Evolutionary conservation across 2,888 invertebrate genomes (phyloP).

Genomic region (Malachius bipustulatus): DNA sequence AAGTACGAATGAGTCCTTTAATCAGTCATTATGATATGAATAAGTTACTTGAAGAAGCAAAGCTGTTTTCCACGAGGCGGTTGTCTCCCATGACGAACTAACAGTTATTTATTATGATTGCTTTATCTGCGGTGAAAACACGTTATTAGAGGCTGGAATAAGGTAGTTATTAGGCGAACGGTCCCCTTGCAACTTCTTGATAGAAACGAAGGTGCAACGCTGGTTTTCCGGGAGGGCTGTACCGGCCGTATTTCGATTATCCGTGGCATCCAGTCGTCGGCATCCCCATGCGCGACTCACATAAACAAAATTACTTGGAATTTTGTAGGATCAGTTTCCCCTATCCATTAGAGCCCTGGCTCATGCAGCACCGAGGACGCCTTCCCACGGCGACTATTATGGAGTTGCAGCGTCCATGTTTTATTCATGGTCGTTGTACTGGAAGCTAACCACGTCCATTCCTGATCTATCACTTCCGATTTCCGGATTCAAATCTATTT

Average conservation of each 20-base stretch:
- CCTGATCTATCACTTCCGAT: conserved; percentile 21
- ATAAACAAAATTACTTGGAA: conserved; percentile 36
- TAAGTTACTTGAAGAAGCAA: too few relatives aligned
- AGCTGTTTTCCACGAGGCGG: too few relatives aligned
- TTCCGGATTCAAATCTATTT: too few relatives aligned
- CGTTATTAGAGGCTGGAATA: conserved; percentile 1
- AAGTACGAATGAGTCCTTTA: too few relatives aligned
- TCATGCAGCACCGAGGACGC: conserved; percentile 12
- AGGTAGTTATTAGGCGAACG: conserved; percentile 1
- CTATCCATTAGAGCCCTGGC: conserved; percentile 26
- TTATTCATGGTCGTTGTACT: conserved; percentile 28
- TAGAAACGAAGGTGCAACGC: conserved; percentile 22
- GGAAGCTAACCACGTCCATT: conserved; percentile 28
- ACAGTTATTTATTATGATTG: conserved; percentile 1
- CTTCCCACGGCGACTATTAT: conserved; percentile 30
- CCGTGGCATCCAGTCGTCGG: conserved; percentile 17
- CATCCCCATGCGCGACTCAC: conserved; percentile 26
- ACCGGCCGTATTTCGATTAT: conserved; percentile 29
- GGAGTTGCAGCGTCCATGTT: conserved; percentile 24
- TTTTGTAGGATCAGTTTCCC: conserved; percentile 32
- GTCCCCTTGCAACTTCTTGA: conserved; percentile 20
- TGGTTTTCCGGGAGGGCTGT: conserved; percentile 18
- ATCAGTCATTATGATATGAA: too few relatives aligned
- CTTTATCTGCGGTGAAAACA: neutral
- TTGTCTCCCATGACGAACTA: neutral